Evolutionary conservation across 2,888 invertebrate genomes (phyloP).

Genomic region (Cyrtodaria siliqua): DNA sequence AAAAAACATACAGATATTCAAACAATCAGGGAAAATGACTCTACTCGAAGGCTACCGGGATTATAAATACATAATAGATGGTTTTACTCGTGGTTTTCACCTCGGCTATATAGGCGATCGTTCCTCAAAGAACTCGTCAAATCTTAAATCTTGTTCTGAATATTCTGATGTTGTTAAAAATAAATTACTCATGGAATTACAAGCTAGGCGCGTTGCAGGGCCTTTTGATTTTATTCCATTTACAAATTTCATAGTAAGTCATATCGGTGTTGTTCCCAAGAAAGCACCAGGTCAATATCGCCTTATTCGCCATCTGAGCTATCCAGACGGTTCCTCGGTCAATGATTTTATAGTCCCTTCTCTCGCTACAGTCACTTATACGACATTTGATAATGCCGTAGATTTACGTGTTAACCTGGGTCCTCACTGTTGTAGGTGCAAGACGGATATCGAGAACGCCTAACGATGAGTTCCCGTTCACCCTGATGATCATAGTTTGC

Average conservation of each 20-base stretch:
- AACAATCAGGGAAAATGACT: no score
- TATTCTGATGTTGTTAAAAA: no score
- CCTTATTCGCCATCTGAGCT: slow-evolving; percentile 50
- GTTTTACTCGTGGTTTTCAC: no score
- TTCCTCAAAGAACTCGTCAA: no score
- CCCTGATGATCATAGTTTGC: slow-evolving; percentile 33
- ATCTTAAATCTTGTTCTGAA: no score
- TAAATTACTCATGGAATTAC: no score
- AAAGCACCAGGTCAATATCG: slow-evolving; percentile 37
- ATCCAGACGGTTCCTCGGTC: slow-evolving; percentile 29
- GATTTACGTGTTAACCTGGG: slow-evolving; percentile 4
- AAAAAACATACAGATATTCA: no score
- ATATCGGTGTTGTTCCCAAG: slow-evolving; percentile 47
- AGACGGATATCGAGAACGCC: slow-evolving; percentile 38
- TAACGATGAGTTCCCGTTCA: slow-evolving; percentile 32
- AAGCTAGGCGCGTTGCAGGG: no score
- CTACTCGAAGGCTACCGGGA: no score
- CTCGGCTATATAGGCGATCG: no score
- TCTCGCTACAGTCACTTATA: slow-evolving; percentile 26
- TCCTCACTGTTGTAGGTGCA: slow-evolving; percentile 16
- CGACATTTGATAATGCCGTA: slow-evolving; percentile 41
- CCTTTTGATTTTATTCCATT: slow-evolving; percentile 18
- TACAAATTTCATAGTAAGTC: slow-evolving; percentile 22
- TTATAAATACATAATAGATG: no score
- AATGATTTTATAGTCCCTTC: slow-evolving; percentile 40